phyloP scores from a whole-genome alignment of 1,140 invertebrate species.

The Sitophilus oryzae region DNA sequence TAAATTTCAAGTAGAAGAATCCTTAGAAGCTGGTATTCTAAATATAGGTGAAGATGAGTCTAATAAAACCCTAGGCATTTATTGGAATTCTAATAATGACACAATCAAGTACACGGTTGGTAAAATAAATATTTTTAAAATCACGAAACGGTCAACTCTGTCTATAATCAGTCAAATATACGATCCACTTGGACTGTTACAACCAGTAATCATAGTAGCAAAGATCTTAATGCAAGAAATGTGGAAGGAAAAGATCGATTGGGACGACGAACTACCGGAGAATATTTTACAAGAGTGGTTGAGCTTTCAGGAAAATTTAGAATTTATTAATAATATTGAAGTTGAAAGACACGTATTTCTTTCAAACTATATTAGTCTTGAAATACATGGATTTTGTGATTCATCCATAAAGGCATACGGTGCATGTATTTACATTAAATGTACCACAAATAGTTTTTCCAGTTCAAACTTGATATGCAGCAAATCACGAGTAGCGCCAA shows the following conservation, averaged over 20 bases:
- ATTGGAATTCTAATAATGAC: slow-evolving; percentile 3
- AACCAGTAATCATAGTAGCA: neutral
- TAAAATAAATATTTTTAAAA: slow-evolving; percentile 17
- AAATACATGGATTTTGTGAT: slow-evolving; percentile 35
- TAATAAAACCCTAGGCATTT: slow-evolving; percentile 2
- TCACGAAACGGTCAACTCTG: slow-evolving; percentile 22
- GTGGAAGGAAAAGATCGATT: slow-evolving; percentile 2
- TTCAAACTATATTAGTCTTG: slow-evolving; percentile 44
- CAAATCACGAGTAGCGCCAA: slow-evolving; percentile 37
- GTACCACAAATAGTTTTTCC: neutral
- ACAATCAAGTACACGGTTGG: slow-evolving; percentile 7
- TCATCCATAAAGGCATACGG: slow-evolving; percentile 35
- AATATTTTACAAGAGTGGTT: slow-evolving; percentile 27
- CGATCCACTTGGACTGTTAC: slow-evolving; percentile 33
- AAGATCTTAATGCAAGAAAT: slow-evolving; percentile 6
- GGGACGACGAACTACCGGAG: slow-evolving; percentile 17
- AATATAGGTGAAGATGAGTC: slow-evolving; percentile 7
- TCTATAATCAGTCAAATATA: slow-evolving; percentile 23
- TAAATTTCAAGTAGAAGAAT: neutral
- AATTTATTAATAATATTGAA: slow-evolving; percentile 32
- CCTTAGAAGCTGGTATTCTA: neutral
- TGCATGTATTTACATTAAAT: slow-evolving; percentile 30
- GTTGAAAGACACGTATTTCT: slow-evolving; percentile 37
- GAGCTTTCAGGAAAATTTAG: slow-evolving; percentile 28
- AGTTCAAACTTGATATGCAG: slow-evolving; percentile 33